These are phyloP conservation scores for Cricetomys ansorgei DNA, from an alignment of 2,113 vertebrate genomes.

Conservation along the genomic window DNA sequence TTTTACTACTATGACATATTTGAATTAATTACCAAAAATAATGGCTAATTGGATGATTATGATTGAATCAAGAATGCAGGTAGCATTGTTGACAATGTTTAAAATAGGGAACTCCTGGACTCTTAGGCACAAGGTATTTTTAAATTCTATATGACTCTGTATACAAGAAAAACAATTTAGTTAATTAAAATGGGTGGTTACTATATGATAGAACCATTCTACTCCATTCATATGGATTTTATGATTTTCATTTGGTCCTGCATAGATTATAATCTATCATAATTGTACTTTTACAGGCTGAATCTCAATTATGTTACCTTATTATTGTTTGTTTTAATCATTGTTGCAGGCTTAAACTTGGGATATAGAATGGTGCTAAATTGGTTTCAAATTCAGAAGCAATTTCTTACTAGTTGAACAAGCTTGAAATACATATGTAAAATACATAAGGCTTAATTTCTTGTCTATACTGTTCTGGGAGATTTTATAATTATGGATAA, in stretches of 20 bases:
- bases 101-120: background rate
- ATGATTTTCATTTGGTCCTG: background rate
- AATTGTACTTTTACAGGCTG: background rate
- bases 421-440: background rate
- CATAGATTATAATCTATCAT: background rate
- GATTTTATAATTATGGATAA: no score
- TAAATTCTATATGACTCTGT: background rate
- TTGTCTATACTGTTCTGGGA: no score
- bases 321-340: background rate
- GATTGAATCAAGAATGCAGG: background rate
- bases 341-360: background rate
- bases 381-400: background rate
- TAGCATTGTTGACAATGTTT: background rate
- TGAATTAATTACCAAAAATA: conserved; percentile 3
- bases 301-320: background rate
- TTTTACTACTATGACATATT: background rate
- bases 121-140: background rate
- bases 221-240: background rate
- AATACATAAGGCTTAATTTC: background rate
- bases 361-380: background rate
- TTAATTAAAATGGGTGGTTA: background rate
- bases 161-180: background rate
- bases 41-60: background rate
- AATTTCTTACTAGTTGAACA: background rate
- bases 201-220: background rate